Percentiles rank a stretch among this genome's conserved stretches.
Evolutionary conservation across 2,888 invertebrate genomes (phyloP).

Genomic region (Willowsia nigromaculata): DNA sequence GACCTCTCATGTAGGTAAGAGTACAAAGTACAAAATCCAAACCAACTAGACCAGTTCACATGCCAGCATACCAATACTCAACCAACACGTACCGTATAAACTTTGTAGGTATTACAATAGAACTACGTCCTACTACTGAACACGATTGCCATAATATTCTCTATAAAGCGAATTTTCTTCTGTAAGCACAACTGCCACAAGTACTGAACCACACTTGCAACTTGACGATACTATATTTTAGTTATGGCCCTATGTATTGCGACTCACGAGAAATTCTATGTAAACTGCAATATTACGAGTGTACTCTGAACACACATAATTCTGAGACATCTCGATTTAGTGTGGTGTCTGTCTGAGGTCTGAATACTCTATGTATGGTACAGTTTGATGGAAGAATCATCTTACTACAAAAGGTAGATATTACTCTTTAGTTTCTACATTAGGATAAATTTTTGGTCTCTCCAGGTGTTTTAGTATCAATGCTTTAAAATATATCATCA

Average conservation of each 20-base stretch:
- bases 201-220: too few species aligned
- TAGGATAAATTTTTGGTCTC: not conserved
- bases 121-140: too few species aligned
- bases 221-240: too few species aligned
- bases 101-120: too few species aligned
- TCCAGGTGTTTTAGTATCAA: slow-evolving; percentile 17
- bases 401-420: not conserved
- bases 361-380: not conserved
- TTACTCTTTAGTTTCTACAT: not conserved
- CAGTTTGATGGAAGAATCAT: not conserved
- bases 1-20: not conserved
- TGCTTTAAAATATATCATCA: not conserved
- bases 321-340: too few species aligned
- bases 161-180: too few species aligned
- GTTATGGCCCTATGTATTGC: not conserved
- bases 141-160: too few species aligned
- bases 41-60: not conserved
- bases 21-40: not conserved
- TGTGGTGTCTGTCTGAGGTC: not conserved
- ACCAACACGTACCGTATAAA: too few species aligned
- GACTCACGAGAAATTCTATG: not conserved
- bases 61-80: not conserved
- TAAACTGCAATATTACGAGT: not conserved
- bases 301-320: too few species aligned
- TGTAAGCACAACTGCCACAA: too few species aligned